These are phyloP conservation scores for Hydrotaea diabolus DNA, from an alignment of 2,888 invertebrate species.

Conservation along the genomic window DNA sequence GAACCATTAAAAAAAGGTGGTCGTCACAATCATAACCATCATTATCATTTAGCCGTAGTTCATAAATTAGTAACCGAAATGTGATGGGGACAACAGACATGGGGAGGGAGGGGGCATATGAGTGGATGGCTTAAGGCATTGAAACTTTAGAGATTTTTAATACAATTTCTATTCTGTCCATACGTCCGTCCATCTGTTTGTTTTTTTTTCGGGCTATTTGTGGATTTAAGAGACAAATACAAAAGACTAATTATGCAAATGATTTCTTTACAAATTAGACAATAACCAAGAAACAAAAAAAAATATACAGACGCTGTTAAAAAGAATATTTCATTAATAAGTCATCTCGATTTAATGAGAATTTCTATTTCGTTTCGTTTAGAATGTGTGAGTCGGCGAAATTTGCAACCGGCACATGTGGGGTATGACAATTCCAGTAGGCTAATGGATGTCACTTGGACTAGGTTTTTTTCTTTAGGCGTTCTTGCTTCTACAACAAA, in stretches of 20 bases:
- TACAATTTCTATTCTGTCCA: conserved; percentile 7
- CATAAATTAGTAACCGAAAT: conserved; percentile 6
- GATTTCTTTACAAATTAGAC: conserved; percentile 26
- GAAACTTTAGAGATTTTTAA: background rate
- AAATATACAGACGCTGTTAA: background rate
- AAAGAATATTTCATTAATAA: conserved; percentile 39
- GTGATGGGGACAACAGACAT: conserved; percentile 7
- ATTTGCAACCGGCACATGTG: too few species aligned
- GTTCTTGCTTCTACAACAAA: too few species aligned
- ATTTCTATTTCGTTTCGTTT: conserved; percentile 11
- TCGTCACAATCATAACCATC: conserved; percentile 33
- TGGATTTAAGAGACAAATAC: background rate
- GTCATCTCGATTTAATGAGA: conserved; percentile 28
- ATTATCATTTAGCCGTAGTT: conserved; percentile 13
- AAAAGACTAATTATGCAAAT: conserved; percentile 48
- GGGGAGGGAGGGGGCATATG: background rate
- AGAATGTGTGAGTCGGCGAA: too few species aligned
- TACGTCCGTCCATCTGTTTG: background rate
- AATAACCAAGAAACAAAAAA: background rate
- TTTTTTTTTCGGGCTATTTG: conserved; percentile 3
- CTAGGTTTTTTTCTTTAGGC: too few species aligned
- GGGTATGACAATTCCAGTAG: too few species aligned
- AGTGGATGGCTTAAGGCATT: conserved; percentile 14
- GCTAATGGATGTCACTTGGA: too few species aligned
- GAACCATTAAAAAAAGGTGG: conserved; percentile 41